Conservation (phyloP, 2,113 vertebrate species). For the Bubo bubo region DNA sequence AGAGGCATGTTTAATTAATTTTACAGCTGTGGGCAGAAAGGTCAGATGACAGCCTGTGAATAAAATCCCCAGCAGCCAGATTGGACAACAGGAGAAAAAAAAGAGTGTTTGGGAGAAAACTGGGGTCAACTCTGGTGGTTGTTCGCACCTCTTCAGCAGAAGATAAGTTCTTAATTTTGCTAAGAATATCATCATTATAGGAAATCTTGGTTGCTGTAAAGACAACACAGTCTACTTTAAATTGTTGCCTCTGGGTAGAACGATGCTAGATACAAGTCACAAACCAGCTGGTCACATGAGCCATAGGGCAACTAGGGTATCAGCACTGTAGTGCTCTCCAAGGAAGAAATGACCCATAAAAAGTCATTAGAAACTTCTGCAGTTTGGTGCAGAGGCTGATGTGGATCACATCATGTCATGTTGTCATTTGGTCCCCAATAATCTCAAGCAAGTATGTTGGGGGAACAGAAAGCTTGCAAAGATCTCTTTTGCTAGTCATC, state of each 20-base stretch:
- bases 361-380: background rate
- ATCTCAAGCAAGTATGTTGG: background rate
- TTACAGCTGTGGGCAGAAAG: background rate
- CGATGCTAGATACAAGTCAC: background rate
- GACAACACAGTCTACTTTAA: background rate
- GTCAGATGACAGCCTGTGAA: constrained; percentile 5
- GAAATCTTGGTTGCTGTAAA: background rate
- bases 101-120: background rate
- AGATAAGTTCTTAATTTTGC: background rate
- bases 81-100: background rate
- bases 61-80: background rate
- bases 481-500: background rate
- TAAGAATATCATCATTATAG: background rate
- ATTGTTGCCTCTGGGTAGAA: background rate
- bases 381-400: background rate
- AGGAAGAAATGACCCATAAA: background rate
- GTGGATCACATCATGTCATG: background rate
- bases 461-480: background rate
- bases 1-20: constrained; percentile 40
- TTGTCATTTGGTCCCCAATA: background rate
- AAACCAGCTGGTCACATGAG: background rate
- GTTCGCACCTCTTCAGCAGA: background rate
- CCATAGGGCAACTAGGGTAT: background rate
- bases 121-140: background rate
- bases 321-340: background rate